Percentiles rank a stretch among this genome's conserved stretches.
Conservation (phyloP, 2,113 vertebrate genomes). For the Channa maculata region DNA sequence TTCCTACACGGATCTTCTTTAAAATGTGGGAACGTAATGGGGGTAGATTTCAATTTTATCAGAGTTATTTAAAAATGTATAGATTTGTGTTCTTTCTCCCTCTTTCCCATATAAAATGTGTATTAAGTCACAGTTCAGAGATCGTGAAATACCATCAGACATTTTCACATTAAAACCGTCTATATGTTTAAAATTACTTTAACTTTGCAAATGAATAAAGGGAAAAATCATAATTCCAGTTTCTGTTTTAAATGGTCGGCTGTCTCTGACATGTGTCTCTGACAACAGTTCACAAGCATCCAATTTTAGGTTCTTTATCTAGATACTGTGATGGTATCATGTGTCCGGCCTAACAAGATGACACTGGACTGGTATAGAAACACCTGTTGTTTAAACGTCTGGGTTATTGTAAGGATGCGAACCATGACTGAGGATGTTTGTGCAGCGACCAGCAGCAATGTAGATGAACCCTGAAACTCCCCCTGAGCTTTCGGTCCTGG, state of each 20-base stretch:
- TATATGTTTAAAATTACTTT: conserved; percentile 30
- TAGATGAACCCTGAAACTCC: conserved; percentile 53
- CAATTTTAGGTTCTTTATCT: conserved; percentile 59
- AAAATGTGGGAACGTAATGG: too few species aligned
- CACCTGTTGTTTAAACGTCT: conserved; percentile 67
- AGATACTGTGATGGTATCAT: conserved; percentile 33
- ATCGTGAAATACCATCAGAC: conserved; percentile 56
- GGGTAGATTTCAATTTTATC: not conserved
- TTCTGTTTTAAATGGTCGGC: conserved; percentile 25
- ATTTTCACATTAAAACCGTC: conserved; percentile 66
- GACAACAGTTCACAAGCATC: conserved; percentile 51
- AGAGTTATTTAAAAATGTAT: too few species aligned
- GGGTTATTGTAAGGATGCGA: conserved; percentile 56
- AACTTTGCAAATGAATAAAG: not conserved
- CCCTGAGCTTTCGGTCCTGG: conserved; percentile 32
- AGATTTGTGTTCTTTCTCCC: conserved; percentile 20
- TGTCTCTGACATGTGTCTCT: conserved; percentile 42
- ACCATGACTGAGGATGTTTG: conserved; percentile 63
- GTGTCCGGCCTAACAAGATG: conserved; percentile 22
- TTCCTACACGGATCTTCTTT: too few species aligned
- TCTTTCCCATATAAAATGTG: conserved; percentile 41
- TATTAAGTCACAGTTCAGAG: conserved; percentile 58
- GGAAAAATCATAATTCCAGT: conserved; percentile 41
- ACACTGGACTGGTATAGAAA: conserved; percentile 28
- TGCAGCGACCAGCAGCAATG: conserved; percentile 43